Percentiles rank a stretch among this genome's conserved stretches.
phyloP scores from a whole-genome alignment of 2,888 invertebrate genomes.

The Ligdia adustata region DNA sequence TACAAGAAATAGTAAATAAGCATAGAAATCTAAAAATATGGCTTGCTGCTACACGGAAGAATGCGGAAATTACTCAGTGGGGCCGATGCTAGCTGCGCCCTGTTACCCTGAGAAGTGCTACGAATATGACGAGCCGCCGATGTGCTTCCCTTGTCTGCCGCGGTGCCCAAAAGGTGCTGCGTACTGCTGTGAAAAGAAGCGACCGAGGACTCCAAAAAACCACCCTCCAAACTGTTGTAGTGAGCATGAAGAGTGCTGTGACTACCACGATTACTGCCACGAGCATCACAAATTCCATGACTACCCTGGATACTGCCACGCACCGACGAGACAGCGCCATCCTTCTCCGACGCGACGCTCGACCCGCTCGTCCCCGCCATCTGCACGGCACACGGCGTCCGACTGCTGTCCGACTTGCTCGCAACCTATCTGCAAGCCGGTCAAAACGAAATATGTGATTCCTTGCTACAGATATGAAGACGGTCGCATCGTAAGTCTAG shows the following conservation, averaged over 20 bases:
- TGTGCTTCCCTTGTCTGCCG: slow-evolving; percentile 59
- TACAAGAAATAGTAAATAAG: slow-evolving; percentile 25
- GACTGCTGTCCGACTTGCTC: slow-evolving; percentile 33
- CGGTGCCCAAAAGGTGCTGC: slow-evolving; percentile 49
- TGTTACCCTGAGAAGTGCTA: slow-evolving; percentile 46
- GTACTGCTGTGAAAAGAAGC: slow-evolving; percentile 53
- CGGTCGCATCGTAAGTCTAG: slow-evolving; percentile 72
- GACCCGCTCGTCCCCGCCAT: not conserved
- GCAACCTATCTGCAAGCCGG: slow-evolving; percentile 47
- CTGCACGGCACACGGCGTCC: not conserved
- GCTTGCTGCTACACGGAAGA: slow-evolving; percentile 55
- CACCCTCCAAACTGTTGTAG: slow-evolving; percentile 17
- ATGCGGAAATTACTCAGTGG: slow-evolving; percentile 55
- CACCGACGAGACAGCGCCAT: no score
- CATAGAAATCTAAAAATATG: slow-evolving; percentile 54
- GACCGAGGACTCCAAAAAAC: slow-evolving; percentile 14
- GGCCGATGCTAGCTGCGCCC: slow-evolving; percentile 56
- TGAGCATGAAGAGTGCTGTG: slow-evolving; percentile 13
- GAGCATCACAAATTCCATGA: not conserved
- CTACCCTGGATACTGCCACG: slow-evolving; percentile 11
- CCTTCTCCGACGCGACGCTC: not conserved
- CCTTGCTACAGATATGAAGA: slow-evolving; percentile 79
- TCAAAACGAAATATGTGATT: slow-evolving; percentile 72
- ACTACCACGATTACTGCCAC: not conserved
- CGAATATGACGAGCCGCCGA: slow-evolving; percentile 47